Conservation (phyloP, 2,888 invertebrate genomes). For the Athrips mouffetella region DNA sequence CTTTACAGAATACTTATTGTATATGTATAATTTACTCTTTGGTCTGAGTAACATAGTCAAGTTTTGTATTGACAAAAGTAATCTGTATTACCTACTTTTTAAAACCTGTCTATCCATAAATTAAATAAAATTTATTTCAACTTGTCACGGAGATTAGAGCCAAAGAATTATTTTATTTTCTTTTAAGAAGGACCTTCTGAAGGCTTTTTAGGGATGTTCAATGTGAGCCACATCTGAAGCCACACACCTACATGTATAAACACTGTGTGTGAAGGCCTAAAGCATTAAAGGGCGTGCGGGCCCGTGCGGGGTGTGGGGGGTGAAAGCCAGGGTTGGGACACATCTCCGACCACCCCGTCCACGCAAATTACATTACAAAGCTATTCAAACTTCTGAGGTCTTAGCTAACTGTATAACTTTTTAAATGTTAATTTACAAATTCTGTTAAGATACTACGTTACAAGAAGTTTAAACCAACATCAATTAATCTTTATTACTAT, state of each 20-base stretch:
- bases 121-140: too few relatives aligned
- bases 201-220: slow-evolving; percentile 15
- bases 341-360: neutral
- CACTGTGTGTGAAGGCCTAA: slow-evolving; percentile 1
- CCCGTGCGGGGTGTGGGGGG: neutral
- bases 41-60: too few relatives aligned
- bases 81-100: too few relatives aligned
- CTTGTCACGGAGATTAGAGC: too few relatives aligned
- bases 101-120: too few relatives aligned
- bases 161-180: too few relatives aligned
- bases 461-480: too few relatives aligned
- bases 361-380: slow-evolving; percentile 8
- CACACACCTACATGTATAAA: neutral
- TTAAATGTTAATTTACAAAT: neutral
- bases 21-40: too few relatives aligned
- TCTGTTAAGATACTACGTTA: too few relatives aligned
- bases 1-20: too few relatives aligned
- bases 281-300: slow-evolving; percentile 5
- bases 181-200: neutral
- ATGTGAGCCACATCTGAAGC: slow-evolving; percentile 16
- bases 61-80: too few relatives aligned
- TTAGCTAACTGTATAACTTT: neutral
- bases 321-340: slow-evolving; percentile 5
- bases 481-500: too few relatives aligned
- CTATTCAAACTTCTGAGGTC: slow-evolving; percentile 7